A percentile compares a stretch with the other conserved stretches of the same genome.
Evolutionary conservation across 2,797 vertebrate genomes (phyloP).

Genomic region (Diplodus puntazzo): DNA sequence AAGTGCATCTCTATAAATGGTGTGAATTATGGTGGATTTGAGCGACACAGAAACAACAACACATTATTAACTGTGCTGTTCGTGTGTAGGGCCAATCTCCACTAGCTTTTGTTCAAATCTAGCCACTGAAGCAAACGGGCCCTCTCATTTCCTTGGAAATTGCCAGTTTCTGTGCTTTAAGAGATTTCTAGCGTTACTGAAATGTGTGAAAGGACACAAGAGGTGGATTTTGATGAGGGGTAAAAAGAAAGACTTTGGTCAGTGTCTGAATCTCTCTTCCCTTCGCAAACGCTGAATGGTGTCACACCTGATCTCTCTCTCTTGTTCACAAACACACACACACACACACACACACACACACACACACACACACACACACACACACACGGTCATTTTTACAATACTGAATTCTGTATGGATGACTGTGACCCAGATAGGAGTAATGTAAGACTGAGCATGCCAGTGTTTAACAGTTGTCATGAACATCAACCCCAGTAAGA

Average conservation of each 20-base stretch:
- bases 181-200: constrained; percentile 47
- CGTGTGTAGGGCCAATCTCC: constrained; percentile 54
- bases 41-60: constrained; percentile 55
- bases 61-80: constrained; percentile 52
- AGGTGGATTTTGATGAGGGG: constrained; percentile 73
- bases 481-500: constrained; percentile 57
- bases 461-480: constrained; percentile 66
- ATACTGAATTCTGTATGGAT: constrained; percentile 60
- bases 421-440: constrained; percentile 51
- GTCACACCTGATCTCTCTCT: constrained; percentile 15
- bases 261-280: constrained; percentile 18
- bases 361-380: not conserved
- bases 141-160: constrained; percentile 67
- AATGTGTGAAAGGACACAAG: constrained; percentile 79
- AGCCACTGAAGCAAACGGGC: constrained; percentile 59
- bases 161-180: constrained; percentile 49
- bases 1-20: not conserved
- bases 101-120: constrained; percentile 66
- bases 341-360: constrained; percentile 2
- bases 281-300: constrained; percentile 38
- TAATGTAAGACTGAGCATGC: constrained; percentile 57
- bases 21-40: constrained; percentile 43
- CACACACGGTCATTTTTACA: constrained; percentile 52
- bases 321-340: not conserved
- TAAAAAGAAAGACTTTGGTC: constrained; percentile 12